Evolutionary conservation across 2,113 vertebrate species (phyloP), one percentile per base, ranked within the genome.

Genomic region (Perca fluviatilis): DNA sequence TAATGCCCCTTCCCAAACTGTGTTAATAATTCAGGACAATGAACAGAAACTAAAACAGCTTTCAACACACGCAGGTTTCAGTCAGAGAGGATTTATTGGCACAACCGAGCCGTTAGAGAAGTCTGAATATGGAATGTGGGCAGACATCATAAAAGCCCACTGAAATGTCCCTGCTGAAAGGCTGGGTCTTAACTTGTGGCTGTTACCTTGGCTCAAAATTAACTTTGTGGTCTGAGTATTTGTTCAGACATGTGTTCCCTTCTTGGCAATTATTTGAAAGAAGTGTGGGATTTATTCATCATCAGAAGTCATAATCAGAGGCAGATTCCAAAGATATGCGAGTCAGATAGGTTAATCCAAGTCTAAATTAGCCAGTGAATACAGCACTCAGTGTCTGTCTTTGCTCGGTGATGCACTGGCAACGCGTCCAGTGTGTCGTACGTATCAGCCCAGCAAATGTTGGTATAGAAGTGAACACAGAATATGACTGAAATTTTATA

Each of bases 1-100:
- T 90, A 95, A 95, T 82, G 73, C 58, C 51, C 57, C 77, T 88
- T 87, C 88, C 74, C 87, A 89, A 71, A 79, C 81, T 16, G 49
- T 81, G 68, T 95, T 86, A 91, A 93, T 95, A 93, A 95, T 94
- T 94, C 82, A 92, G 79, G 84, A 87, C 82, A 85, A 89, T 56
- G 77, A 90, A 88, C 68, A 80, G 77, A 89, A 74, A 79, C 88
- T 77, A 89, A 43, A 91, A 92, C 86, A 90, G 79, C 78, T 82
- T 86, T 89, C 77, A 83, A 61, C 56, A 54, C 81, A 70, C 74
- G 73, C 81, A 71, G 68, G 77, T 87, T 90, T 89, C 75, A 88
- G 90, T 83, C 85, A 86, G 86, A 80, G 79, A 83, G 70, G 85
- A 84, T 91, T 91, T 92, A 90, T 83, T 77, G 47, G 86, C 79